These are phyloP conservation scores for Epinephelus fuscoguttatus DNA, from an alignment of 2,113 vertebrate genomes.

Conservation along the genomic window DNA sequence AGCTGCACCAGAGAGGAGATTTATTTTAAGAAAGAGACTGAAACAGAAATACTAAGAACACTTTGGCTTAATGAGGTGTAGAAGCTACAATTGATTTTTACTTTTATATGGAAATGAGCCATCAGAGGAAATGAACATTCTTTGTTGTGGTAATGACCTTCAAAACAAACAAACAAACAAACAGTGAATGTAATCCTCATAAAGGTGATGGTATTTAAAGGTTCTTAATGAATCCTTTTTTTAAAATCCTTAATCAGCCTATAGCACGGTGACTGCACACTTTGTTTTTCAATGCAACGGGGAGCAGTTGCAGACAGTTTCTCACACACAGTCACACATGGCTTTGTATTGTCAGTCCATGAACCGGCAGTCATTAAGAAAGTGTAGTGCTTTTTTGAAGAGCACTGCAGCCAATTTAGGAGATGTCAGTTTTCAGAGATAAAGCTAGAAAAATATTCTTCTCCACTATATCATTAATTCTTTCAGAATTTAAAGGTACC, in stretches of 20 bases:
- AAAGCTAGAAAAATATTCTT: neutral
- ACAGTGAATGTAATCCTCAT: constrained; percentile 44
- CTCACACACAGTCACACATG: neutral
- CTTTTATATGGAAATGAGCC: constrained; percentile 82
- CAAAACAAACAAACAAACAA: constrained; percentile 62
- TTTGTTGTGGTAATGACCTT: constrained; percentile 78
- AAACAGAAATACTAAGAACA: constrained; percentile 49
- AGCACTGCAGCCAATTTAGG: neutral
- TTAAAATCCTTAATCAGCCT: constrained; percentile 24
- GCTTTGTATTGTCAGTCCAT: neutral
- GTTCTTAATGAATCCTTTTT: constrained; percentile 40
- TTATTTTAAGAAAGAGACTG: constrained; percentile 43
- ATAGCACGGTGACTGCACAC: neutral
- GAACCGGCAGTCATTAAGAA: neutral
- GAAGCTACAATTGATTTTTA: constrained; percentile 51
- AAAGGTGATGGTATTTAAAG: constrained; percentile 58
- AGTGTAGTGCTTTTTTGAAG: neutral
- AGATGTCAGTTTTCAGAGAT: neutral
- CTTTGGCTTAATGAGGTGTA: constrained; percentile 75
- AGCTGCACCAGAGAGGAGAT: constrained; percentile 32
- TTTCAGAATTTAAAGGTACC: neutral
- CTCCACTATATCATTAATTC: neutral
- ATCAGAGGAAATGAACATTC: constrained; percentile 55
- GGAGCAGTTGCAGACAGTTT: constrained; percentile 16
- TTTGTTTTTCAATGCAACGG: constrained; percentile 24